Base-by-base conservation (phyloP, 2,797 vertebrate genomes). In the Alcedo quadribrachys region DNA sequence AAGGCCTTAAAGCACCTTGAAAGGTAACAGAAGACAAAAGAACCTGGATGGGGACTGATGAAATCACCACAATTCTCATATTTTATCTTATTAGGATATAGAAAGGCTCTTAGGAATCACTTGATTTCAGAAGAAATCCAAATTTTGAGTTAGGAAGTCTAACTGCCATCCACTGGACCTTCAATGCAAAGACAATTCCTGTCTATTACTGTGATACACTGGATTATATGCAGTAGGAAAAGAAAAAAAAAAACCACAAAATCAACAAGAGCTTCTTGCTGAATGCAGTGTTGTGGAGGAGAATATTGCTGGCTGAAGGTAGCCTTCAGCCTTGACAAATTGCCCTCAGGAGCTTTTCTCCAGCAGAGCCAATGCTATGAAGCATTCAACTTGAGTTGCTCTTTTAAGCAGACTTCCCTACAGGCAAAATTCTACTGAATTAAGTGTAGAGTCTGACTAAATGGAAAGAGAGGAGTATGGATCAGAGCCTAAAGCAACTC, bases 401-500 rank as follows among this genome's bases (percentile, higher is more conserved):
- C 35, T 86, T 88, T 62, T 24, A 77, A 55, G 55, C 27, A 0
- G 61, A 65, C 58, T 90, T 87, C 85, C 63, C 50, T 4, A 67
- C 13, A 76, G 42, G 78, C 53, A 86, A 83, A 90, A 51, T 51
- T 81, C 33, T 73, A 42, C 28, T 84, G 69, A 87, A 90, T 61
- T 65, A 89, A 93, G 48, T 55, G 53, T 53, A 65, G 60, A 54
- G 11, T 50, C 48, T 87, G 62, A 68, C 79, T 78, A 65, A 66
- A 48, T 25, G 53, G 46, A 76, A 81, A 93, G 42, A 18, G 18
- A 81, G 62, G 12, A 89, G 53, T 22, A 78, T 0, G 3, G 50
- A 91, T 30, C 63, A 65, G 63, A 95, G 68, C 86, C 91, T 83
- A 94, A 81, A 90, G 81, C 89, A 87, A 92, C 65, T 37, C 33